These are phyloP conservation scores for Formicarius rufipectus DNA, from an alignment of 2,113 vertebrate species.

Conservation along the genomic window DNA sequence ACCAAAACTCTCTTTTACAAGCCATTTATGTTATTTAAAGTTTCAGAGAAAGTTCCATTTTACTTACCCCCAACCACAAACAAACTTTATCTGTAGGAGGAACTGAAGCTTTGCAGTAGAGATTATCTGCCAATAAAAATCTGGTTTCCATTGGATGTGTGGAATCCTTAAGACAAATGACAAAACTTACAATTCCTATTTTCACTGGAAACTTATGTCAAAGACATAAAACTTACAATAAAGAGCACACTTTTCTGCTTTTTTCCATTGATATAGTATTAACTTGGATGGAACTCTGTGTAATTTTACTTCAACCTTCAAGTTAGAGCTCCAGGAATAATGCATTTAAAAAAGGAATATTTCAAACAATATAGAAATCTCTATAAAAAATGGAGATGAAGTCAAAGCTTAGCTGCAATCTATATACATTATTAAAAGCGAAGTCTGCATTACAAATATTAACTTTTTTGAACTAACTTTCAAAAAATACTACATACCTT, in stretches of 20 bases:
- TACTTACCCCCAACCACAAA: conserved; percentile 97
- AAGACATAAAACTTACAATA: neutral
- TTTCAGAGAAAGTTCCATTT: neutral
- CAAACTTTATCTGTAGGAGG: conserved; percentile 97
- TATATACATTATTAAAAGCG: neutral
- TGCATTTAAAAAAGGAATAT: neutral
- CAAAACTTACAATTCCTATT: conserved; percentile 30
- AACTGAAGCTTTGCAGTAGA: conserved; percentile 96
- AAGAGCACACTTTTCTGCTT: conserved; percentile 44
- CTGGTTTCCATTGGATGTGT: conserved; percentile 91
- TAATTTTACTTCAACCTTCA: neutral
- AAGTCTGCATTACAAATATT: neutral
- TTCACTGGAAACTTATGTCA: neutral
- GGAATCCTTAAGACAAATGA: conserved; percentile 81
- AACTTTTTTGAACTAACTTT: conserved; percentile 18
- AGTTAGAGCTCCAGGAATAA: neutral
- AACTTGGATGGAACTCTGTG: neutral
- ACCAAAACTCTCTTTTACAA: neutral
- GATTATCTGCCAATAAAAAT: conserved; percentile 94
- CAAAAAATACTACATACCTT: conserved; percentile 57
- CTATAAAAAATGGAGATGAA: neutral
- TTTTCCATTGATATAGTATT: neutral
- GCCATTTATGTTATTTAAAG: neutral
- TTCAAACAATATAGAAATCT: neutral
- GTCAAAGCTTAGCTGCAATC: conserved; percentile 21